These are phyloP conservation scores for Leptura quadrifasciata DNA, from an alignment of 2,888 invertebrate genomes.

Conservation along the genomic window DNA sequence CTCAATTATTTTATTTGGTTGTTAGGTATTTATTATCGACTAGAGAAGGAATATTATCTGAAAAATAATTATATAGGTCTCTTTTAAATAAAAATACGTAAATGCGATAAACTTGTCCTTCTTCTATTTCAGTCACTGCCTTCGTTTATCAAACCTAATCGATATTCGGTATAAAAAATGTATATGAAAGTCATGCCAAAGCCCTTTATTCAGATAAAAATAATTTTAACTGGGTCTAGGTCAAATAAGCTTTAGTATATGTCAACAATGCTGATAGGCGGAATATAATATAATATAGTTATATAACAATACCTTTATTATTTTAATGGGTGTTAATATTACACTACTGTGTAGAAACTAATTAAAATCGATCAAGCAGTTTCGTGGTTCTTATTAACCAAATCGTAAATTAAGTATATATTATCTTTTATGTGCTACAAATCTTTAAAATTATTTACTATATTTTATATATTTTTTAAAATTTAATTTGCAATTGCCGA, in stretches of 20 bases:
- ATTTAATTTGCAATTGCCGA: too few species aligned
- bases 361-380: too few species aligned
- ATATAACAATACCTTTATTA: too few species aligned
- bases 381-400: too few species aligned
- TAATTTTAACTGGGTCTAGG: slow-evolving; percentile 36
- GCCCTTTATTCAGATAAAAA: slow-evolving; percentile 32
- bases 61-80: not conserved
- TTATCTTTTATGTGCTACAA: too few species aligned
- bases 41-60: not conserved
- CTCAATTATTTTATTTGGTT: too few species aligned
- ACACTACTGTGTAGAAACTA: too few species aligned
- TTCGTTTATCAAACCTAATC: slow-evolving; percentile 27
- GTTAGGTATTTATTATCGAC: too few species aligned
- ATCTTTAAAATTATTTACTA: too few species aligned
- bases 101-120: slow-evolving; percentile 26
- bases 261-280: not conserved
- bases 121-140: slow-evolving; percentile 20
- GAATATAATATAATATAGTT: not conserved
- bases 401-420: too few species aligned
- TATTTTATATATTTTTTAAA: too few species aligned
- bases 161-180: slow-evolving; percentile 37
- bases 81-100: not conserved
- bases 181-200: slow-evolving; percentile 18
- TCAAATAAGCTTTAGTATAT: slow-evolving; percentile 18
- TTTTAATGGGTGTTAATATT: too few species aligned